Percentiles rank a stretch among this genome's conserved stretches.
These are phyloP conservation scores for Acanthococcus lagerstroemiae DNA, from an alignment of 2,888 invertebrate species.

Conservation along the genomic window DNA sequence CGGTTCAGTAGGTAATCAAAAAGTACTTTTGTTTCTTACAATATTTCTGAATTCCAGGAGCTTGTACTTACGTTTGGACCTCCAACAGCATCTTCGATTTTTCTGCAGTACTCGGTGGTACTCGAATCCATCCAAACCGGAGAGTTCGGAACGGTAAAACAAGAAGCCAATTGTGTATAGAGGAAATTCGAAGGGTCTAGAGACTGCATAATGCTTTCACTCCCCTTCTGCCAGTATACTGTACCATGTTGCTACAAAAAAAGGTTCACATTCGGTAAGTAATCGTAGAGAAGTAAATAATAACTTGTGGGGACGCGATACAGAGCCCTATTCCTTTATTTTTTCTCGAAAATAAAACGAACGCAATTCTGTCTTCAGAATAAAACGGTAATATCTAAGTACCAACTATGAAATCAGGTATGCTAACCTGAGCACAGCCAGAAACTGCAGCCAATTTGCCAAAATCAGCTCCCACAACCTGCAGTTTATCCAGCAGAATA, in stretches of 20 bases:
- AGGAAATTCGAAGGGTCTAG: constrained; percentile 66
- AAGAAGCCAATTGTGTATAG: constrained; percentile 68
- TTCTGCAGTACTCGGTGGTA: constrained; percentile 60
- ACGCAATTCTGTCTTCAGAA: too few relatives aligned
- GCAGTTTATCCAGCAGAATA: constrained; percentile 73
- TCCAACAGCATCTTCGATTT: constrained; percentile 71
- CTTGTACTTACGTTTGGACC: constrained; percentile 59
- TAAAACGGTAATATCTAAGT: too few relatives aligned
- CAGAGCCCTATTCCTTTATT: too few relatives aligned
- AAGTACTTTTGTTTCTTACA: too few relatives aligned
- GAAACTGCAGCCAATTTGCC: constrained; percentile 71
- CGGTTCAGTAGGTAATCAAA: background rate
- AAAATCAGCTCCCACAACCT: constrained; percentile 72
- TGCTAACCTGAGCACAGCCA: constrained; percentile 76
- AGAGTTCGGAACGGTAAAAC: constrained; percentile 67
- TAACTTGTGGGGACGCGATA: too few relatives aligned
- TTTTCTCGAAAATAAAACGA: too few relatives aligned
- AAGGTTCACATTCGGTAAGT: background rate
- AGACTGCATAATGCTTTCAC: constrained; percentile 52
- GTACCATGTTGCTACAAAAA: constrained; percentile 84
- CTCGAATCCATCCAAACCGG: constrained; percentile 97
- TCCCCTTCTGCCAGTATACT: constrained; percentile 82
- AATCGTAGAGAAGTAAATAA: too few relatives aligned
- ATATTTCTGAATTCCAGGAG: too few relatives aligned
- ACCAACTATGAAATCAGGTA: too few relatives aligned